Evolutionary conservation across 2,888 invertebrate species (phyloP), one percentile per base, ranked within the genome.

Genomic region (Alentia gelatinosa): DNA sequence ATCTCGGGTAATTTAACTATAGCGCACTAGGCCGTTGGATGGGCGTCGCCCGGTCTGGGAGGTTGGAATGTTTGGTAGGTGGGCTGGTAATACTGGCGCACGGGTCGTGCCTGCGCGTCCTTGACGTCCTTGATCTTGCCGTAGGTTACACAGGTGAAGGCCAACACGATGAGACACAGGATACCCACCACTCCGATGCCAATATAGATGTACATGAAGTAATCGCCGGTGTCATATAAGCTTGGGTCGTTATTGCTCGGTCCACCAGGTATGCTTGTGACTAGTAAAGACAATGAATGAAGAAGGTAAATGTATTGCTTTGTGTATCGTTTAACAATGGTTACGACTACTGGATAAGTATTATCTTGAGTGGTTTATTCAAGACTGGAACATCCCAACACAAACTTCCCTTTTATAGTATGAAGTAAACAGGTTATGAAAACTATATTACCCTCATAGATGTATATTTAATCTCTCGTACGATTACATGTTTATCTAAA

Each of bases 111-210:
- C 47, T 47, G 47, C 9, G 42, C 86, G 12, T 42, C 26, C 1
- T 26, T 23, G 26, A 86, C 47, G 30, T 26, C 86, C 35, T 86
- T 42, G 86, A 86, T 30, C 50, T 86, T 86, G 12, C 35, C 35
- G 86, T 86, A 86, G 26, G 86, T 86, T 26, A 86, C 86, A n/a
- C 86, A 86, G 50, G 47, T 47, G 86, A 86, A 86, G 47, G 86
- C 26, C 47, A 86, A 19, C 3, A 86, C 86, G 30, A 86, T 42
- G 15, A 86, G 47, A 42, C 86, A 86, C 3, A 86, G 86, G 47
- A 86, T 3, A 47, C 86, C 86, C 12, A 86, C 30, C 15, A 86
- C 47, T 12, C 47, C 86, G 47, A 86, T 47, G 7, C 86, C 86
- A 30, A 86, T 86, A 47, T 86, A 86, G 47, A 86, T 47, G 42